Conservation (phyloP, 2,888 invertebrate species). For the Ormia ochracea region DNA sequence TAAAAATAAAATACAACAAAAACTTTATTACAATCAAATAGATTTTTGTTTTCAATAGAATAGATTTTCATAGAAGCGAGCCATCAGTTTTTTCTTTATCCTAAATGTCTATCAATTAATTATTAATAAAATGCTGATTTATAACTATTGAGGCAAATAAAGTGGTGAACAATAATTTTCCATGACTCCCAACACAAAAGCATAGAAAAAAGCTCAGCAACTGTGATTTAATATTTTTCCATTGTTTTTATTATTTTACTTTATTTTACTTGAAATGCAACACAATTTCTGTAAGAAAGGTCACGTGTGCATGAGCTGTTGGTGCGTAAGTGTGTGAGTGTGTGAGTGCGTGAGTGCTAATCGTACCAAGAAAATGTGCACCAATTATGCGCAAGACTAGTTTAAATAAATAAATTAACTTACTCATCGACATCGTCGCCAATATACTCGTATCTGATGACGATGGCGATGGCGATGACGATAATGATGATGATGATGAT, state of each 20-base stretch:
- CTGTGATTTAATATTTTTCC: conserved; percentile 41
- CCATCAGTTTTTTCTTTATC: conserved; percentile 24
- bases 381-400: conserved; percentile 52
- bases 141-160: conserved; percentile 59
- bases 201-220: not conserved
- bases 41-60: conserved; percentile 10
- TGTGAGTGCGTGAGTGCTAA: conserved; percentile 20
- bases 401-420: conserved; percentile 37
- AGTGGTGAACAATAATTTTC: conserved; percentile 4
- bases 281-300: conserved; percentile 35
- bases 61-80: not conserved
- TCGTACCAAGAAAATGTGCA: conserved; percentile 45
- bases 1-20: conserved; percentile 9
- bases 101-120: conserved; percentile 61
- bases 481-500: conserved; percentile 12
- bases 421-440: conserved; percentile 46
- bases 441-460: conserved; percentile 8
- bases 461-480: conserved; percentile 14
- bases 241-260: not conserved
- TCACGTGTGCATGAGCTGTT: no score
- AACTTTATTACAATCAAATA: conserved; percentile 21
- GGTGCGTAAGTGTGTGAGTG: not conserved
- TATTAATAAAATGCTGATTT: conserved; percentile 64
- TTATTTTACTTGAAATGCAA: not conserved
- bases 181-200: conserved; percentile 8